phyloP scores from a whole-genome alignment of 1,140 invertebrate species.

The Drosophila mayri region DNA sequence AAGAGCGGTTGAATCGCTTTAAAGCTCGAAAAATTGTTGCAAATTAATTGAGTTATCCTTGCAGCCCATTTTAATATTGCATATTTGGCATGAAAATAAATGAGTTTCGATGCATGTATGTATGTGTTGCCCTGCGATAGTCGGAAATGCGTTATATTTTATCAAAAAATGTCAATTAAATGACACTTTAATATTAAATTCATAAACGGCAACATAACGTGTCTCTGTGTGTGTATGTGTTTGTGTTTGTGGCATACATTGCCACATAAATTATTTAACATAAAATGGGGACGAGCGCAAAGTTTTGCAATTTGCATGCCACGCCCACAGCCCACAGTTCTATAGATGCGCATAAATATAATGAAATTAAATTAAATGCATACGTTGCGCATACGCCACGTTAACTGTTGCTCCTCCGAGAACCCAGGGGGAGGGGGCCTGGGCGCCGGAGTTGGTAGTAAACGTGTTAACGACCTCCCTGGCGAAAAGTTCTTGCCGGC shows the following conservation, averaged over 20 bases:
- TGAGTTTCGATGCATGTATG: constrained; percentile 37
- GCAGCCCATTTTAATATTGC: constrained; percentile 47
- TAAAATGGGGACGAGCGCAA: constrained; percentile 63
- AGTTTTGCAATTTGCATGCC: constrained; percentile 75
- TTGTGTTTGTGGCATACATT: constrained; percentile 46
- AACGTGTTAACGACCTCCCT: constrained; percentile 78
- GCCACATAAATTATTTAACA: constrained; percentile 78
- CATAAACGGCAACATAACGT: constrained; percentile 62
- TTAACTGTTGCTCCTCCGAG: constrained; percentile 75
- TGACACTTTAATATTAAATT: constrained; percentile 82
- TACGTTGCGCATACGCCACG: constrained; percentile 82
- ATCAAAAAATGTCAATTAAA: constrained; percentile 72
- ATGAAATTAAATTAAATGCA: constrained; percentile 84
- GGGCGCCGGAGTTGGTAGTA: constrained; percentile 20
- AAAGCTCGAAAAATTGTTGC: constrained; percentile 63
- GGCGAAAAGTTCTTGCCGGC: constrained; percentile 69
- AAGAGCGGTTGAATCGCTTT: constrained; percentile 39
- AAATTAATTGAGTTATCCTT: constrained; percentile 73
- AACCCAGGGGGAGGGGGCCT: not conserved
- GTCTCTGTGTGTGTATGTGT: not conserved
- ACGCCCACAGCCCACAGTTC: constrained; percentile 49
- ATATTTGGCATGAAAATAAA: constrained; percentile 51
- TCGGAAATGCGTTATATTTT: constrained; percentile 29
- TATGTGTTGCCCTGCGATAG: not conserved
- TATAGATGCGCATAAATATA: constrained; percentile 82